Conservation (phyloP, 92 coral and sea anemone genomes). For the Meandrina meandrites region DNA sequence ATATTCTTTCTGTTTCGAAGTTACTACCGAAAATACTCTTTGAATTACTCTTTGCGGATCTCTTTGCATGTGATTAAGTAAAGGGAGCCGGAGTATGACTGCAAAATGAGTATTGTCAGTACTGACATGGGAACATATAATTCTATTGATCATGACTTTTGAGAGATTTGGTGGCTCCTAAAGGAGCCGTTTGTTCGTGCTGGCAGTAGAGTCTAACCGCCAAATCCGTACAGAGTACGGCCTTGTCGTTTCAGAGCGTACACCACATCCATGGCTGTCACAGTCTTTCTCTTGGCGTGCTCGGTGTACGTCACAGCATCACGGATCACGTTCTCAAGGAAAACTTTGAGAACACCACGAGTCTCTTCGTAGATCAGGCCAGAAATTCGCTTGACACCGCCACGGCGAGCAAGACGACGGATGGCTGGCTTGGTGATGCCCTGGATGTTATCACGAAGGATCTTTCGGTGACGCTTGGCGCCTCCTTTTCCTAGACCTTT, state of each 20-base stretch:
- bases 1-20: no score
- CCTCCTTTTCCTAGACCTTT: slow-evolving; percentile 98
- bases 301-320: slow-evolving; percentile 95
- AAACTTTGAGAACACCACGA: slow-evolving; percentile 95
- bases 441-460: slow-evolving; percentile 94
- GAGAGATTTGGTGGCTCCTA: slow-evolving; percentile 69
- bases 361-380: slow-evolving; percentile 94
- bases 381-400: slow-evolving; percentile 96
- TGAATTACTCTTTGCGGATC: no score
- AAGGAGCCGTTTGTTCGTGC: slow-evolving; percentile 70
- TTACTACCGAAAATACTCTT: no score
- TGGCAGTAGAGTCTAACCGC: slow-evolving; percentile 50
- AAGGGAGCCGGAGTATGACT: no score
- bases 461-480: slow-evolving; percentile 96
- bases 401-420: slow-evolving; percentile 97
- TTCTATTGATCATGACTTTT: slow-evolving; percentile 34
- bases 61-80: no score
- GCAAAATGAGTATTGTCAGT: no score
- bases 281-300: slow-evolving; percentile 96
- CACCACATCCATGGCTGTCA: slow-evolving; percentile 97
- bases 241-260: slow-evolving; percentile 95
- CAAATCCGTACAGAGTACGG: slow-evolving; percentile 88
- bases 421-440: slow-evolving; percentile 96
- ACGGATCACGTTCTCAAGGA: slow-evolving; percentile 95
- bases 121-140: no score